A percentile compares a stretch with the other conserved stretches of the same genome.
These are phyloP conservation scores for Nomada hirtipes DNA, from an alignment of 2,888 invertebrate genomes.

Conservation along the genomic window DNA sequence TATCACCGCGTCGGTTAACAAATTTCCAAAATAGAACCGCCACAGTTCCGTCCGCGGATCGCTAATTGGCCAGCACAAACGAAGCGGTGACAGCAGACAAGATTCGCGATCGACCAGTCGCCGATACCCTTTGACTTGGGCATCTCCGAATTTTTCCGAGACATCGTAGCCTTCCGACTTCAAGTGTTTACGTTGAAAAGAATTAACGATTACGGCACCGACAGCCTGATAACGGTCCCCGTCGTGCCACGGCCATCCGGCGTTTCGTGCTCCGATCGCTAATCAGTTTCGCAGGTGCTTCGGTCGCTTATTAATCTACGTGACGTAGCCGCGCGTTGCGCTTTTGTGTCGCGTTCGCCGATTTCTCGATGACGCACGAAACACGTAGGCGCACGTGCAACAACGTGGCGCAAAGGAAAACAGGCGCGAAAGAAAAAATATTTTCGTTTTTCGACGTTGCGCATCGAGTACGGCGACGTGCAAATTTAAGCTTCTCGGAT, in stretches of 20 bases:
- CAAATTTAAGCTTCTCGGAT: constrained; percentile 9
- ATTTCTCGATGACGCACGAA: constrained; percentile 58
- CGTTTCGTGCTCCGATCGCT: constrained; percentile 24
- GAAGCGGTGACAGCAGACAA: background rate
- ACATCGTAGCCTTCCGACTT: constrained; percentile 34
- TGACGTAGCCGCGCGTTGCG: constrained; percentile 42
- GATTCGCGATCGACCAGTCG: constrained; percentile 21
- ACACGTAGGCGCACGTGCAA: constrained; percentile 38
- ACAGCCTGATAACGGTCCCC: constrained; percentile 25
- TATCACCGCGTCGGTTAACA: background rate
- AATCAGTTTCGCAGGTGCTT: constrained; percentile 41
- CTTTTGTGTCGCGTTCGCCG: constrained; percentile 23
- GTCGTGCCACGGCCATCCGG: background rate
- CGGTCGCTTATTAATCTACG: constrained; percentile 53
- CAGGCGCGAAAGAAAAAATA: constrained; percentile 49
- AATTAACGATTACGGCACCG: constrained; percentile 11
- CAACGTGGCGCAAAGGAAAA: constrained; percentile 45
- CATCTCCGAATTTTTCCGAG: constrained; percentile 43
- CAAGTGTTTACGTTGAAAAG: constrained; percentile 24
- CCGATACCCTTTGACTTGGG: constrained; percentile 46
- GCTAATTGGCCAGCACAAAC: background rate
- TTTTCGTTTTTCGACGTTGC: constrained; percentile 44
- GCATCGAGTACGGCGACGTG: background rate
- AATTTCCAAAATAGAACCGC: background rate
- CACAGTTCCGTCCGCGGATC: background rate